Conservation (phyloP, 1,140 invertebrate species). For the Drosophila santomea region DNA sequence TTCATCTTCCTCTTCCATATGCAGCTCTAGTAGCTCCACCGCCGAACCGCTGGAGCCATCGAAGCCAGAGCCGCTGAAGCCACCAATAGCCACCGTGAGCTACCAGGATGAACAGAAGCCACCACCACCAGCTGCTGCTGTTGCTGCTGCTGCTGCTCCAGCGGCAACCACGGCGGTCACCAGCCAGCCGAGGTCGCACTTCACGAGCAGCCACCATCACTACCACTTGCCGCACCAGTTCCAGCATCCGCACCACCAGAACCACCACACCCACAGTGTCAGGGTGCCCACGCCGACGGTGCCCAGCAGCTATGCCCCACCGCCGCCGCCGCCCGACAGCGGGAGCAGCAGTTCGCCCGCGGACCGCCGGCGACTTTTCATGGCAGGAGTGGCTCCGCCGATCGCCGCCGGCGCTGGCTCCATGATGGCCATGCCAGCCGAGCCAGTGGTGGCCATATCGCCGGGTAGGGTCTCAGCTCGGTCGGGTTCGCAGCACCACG, state of each 20-base stretch:
- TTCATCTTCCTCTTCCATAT: slow-evolving; percentile 32
- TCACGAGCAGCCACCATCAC: slow-evolving; percentile 78
- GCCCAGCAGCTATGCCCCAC: slow-evolving; percentile 68
- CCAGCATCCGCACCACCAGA: slow-evolving; percentile 82
- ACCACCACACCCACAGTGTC: slow-evolving; percentile 79
- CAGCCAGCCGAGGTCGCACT: slow-evolving; percentile 69
- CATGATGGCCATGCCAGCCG: slow-evolving; percentile 20
- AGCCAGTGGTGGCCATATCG: slow-evolving; percentile 88
- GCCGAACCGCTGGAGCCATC: slow-evolving; percentile 2
- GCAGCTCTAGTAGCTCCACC: slow-evolving; percentile 29
- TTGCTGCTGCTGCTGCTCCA: too few relatives aligned
- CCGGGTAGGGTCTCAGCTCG: slow-evolving; percentile 78
- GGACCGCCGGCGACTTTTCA: slow-evolving; percentile 29
- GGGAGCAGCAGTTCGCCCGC: slow-evolving; percentile 40
- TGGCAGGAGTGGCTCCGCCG: slow-evolving; percentile 10
- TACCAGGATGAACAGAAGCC: slow-evolving; percentile 70
- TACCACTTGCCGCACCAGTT: slow-evolving; percentile 83
- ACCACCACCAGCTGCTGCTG: not conserved
- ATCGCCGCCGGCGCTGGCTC: slow-evolving; percentile 17
- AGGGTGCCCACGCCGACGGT: slow-evolving; percentile 78
- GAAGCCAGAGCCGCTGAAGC: slow-evolving; percentile 1
- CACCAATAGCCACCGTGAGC: slow-evolving; percentile 58
- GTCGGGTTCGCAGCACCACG: slow-evolving; percentile 80
- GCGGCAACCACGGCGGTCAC: slow-evolving; percentile 37
- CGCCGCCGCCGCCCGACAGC: slow-evolving; percentile 19